A percentile compares a stretch with the other conserved stretches of the same genome.
These are phyloP conservation scores for Neosilurus mollespiculum DNA, from an alignment of 2,797 vertebrate species.

Conservation along the genomic window DNA sequence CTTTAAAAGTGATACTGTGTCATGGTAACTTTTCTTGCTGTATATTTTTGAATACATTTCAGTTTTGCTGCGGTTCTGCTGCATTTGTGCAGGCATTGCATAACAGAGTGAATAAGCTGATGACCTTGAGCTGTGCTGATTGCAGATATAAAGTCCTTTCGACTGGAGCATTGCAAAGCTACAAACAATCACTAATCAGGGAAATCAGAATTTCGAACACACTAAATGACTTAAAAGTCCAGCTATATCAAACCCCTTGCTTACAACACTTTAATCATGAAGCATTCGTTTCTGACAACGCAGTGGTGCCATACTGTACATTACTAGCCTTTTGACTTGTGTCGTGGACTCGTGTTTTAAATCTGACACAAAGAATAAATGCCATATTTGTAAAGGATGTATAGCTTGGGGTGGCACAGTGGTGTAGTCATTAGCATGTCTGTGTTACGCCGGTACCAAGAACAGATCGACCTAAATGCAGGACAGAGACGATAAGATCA, in stretches of 20 bases:
- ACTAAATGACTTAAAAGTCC: background rate
- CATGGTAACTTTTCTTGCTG: background rate
- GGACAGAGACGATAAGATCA: too few relatives aligned
- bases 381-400: too few relatives aligned
- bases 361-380: background rate
- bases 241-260: background rate
- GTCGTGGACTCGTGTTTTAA: background rate
- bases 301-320: background rate
- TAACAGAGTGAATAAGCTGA: background rate
- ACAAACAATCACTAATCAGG: background rate
- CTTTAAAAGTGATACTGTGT: conserved; percentile 8
- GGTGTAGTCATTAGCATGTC: too few relatives aligned
- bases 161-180: background rate
- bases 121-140: conserved; percentile 33
- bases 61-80: background rate
- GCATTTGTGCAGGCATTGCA: background rate
- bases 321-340: background rate
- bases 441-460: too few relatives aligned
- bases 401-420: too few relatives aligned
- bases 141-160: conserved; percentile 19
- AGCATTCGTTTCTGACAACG: background rate
- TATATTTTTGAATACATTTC: conserved; percentile 19
- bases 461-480: too few relatives aligned
- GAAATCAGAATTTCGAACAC: background rate
- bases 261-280: background rate